Percentiles rank a stretch among this genome's conserved stretches.
Evolutionary conservation across 1,140 invertebrate species (phyloP).

Genomic region (Drosophila mojavensis): DNA sequence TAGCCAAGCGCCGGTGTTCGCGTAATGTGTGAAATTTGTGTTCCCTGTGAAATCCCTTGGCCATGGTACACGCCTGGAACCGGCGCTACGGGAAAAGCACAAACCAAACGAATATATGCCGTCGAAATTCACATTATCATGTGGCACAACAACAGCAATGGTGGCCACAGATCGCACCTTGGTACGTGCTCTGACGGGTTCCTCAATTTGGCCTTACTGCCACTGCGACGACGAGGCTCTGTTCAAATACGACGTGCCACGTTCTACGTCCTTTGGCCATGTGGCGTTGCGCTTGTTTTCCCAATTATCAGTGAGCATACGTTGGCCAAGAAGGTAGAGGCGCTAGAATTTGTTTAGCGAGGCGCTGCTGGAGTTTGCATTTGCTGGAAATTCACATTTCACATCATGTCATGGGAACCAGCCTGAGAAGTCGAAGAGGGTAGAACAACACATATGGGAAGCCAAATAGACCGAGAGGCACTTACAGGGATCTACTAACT

Average conservation of each 20-base stretch:
- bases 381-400: conserved; percentile 31
- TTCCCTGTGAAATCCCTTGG: conserved; percentile 70
- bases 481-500: neutral
- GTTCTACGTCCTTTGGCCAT: conserved; percentile 17
- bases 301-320: conserved; percentile 48
- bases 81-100: conserved; percentile 80
- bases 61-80: conserved; percentile 59
- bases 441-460: conserved; percentile 8
- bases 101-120: conserved; percentile 33
- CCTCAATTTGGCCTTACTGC: neutral
- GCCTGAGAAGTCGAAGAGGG: conserved; percentile 64
- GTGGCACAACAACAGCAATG: conserved; percentile 48
- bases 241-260: conserved; percentile 42
- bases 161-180: conserved; percentile 22
- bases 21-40: conserved; percentile 50
- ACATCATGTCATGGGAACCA: conserved; percentile 27
- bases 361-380: conserved; percentile 43
- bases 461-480: neutral
- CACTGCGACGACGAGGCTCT: neutral
- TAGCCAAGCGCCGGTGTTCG: conserved; percentile 54
- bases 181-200: conserved; percentile 58
- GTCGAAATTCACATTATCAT: conserved; percentile 56
- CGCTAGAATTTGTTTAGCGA: conserved; percentile 55
- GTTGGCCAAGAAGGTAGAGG: conserved; percentile 58
- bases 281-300: conserved; percentile 54